Base-by-base conservation (phyloP, 2,113 vertebrate genomes). In the Cromileptes altivelis region DNA sequence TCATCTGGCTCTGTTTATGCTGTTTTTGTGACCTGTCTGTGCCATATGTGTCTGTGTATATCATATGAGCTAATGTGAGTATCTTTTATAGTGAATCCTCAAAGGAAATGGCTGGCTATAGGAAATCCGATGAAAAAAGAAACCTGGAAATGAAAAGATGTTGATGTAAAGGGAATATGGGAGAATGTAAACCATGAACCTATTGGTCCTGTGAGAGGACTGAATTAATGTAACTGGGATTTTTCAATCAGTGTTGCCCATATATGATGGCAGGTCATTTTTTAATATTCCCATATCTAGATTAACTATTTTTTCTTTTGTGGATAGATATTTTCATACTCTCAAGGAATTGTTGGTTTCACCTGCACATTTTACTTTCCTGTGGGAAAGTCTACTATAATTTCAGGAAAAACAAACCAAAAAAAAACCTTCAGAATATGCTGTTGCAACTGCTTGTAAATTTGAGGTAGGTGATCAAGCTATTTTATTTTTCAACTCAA, bases 131-230 rank as follows among this genome's bases (percentile, higher is more conserved):
- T 62, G 55, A 49, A 45, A 33, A 70, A 47, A 67, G 52, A 79
- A n/a, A 72, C 21, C 50, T 70, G 17, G 13, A 61, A 18, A 60
- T 30, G 30, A 65, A 37, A 23, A 50, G 15, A 58, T 47, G 52
- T 11, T 55, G 68, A 75, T 78, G 70, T 71, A 70, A 75, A 87
- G 64, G 80, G 65, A 70, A 25, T 4, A 47, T 58, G 70, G 75
- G 58, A 70, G 64, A 57, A 73, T 67, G 45, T 78, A 77, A 84
- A 80, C 14, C 53, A 71, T 19, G 8, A 53, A 57, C 4, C 12
- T 74, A 68, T 57, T 18, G 62, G 62, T 61, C 70, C 71, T 30
- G 4, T 71, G 81, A 80, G 71, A 83, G 15, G 6, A 45, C 1
- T 49, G 37, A 77, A 63, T 27, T 30, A 30, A 67, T 56, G 65